Base-by-base conservation (phyloP, 2,888 invertebrate genomes). In the Eudemis profundana region DNA sequence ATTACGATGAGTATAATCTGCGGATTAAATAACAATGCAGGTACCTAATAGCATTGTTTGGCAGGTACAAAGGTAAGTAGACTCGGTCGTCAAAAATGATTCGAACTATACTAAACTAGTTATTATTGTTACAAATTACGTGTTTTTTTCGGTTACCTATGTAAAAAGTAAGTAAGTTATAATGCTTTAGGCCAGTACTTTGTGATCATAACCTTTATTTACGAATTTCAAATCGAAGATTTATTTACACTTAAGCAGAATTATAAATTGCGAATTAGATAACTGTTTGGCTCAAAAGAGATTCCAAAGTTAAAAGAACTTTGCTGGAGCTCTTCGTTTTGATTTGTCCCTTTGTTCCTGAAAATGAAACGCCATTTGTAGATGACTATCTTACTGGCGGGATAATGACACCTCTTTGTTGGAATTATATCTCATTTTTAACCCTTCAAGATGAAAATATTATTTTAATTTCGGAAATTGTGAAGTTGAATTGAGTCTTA, bases 341-440 rank as follows among this genome's bases (percentile, higher is more conserved):
- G 85, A 84, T 84, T 85, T 82, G 79, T 81, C 74, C 73, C 77
- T 84, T 86, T 86, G 84, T 86, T 83, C 83, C 74, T 69, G 69
- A 72, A 80, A 86, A 85, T 84, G 79, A 79, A 83, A 82, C 77
- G 78, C 77, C 79, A 78, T 84, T 85, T 83, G 80, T 74, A 79
- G 78, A 83, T 79, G 78, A 80, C 78, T 81, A 78, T 79, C 78
- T 78, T 73, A 53, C 61, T 44, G 27, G 68, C 70, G 70, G 71
- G 71, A 73, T 76, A 78, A 82, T 74, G 70, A 72, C 65, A 70
- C 65, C 69, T 65, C 63, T 68, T 69, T 66, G 66, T 66, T 64
- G 68, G 67, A 76, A 78, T 74, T 72, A 77, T 74, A 73, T 72
- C 74, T 70, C 72, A 74, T 75, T 78, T 75, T 71, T 66, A 73